phyloP scores from a whole-genome alignment of 2,797 vertebrate genomes.

The Erethizon dorsatum region DNA sequence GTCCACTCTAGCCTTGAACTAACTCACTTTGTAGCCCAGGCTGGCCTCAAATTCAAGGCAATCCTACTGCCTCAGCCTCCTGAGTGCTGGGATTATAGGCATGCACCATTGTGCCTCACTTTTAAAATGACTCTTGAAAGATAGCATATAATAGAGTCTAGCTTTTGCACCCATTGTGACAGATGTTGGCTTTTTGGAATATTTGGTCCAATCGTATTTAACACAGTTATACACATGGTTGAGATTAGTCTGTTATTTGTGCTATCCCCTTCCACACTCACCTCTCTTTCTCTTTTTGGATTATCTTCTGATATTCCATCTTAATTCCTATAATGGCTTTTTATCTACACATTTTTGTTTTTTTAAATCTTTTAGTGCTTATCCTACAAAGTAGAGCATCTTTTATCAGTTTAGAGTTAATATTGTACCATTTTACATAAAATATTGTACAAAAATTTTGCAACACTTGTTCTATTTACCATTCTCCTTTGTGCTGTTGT shows the following conservation, averaged over 20 bases:
- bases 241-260: not conserved
- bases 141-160: not conserved
- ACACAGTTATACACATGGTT: not conserved
- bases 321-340: not conserved
- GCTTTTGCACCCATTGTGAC: not conserved
- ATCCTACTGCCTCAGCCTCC: not conserved
- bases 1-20: not conserved
- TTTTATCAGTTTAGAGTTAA: not conserved
- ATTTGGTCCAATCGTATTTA: not conserved
- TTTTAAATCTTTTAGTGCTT: not conserved
- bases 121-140: not conserved
- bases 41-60: not conserved
- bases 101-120: not conserved
- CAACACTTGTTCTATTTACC: not conserved
- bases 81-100: not conserved
- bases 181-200: not conserved
- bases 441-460: not conserved
- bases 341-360: not conserved
- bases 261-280: too few relatives aligned
- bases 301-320: not conserved
- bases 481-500: not conserved
- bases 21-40: not conserved
- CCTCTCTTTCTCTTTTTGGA: not conserved
- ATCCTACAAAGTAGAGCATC: not conserved
- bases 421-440: not conserved